Evolutionary conservation across 1,140 invertebrate species (phyloP).

Genomic region (Muscidifurax raptorellus): DNA sequence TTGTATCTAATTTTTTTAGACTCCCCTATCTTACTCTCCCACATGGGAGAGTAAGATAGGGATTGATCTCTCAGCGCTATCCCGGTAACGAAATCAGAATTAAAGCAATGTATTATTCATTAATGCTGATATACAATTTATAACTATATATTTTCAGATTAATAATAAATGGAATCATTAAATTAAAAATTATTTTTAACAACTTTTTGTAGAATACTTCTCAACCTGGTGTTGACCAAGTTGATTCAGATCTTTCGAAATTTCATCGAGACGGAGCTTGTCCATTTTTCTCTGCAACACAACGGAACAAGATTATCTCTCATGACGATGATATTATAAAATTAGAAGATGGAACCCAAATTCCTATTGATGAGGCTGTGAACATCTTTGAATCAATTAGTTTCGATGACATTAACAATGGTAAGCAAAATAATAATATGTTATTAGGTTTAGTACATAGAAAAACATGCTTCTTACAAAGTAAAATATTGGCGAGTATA

Average conservation of each 20-base stretch:
- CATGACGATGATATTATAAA: constrained; percentile 70
- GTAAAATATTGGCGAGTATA: background rate
- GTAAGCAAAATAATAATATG: constrained; percentile 63
- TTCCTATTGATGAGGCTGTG: constrained; percentile 76
- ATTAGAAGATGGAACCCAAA: constrained; percentile 72
- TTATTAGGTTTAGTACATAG: background rate
- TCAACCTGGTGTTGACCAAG: constrained; percentile 59
- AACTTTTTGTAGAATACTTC: constrained; percentile 57
- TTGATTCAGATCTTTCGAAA: constrained; percentile 66
- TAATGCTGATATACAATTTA: too few species aligned
- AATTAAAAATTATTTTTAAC: background rate
- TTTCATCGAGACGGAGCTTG: constrained; percentile 67
- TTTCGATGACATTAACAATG: constrained; percentile 74
- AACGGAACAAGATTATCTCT: constrained; percentile 67
- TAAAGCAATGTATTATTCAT: too few species aligned
- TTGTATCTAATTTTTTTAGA: too few species aligned
- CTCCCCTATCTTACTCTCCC: too few species aligned
- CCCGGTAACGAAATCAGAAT: too few species aligned
- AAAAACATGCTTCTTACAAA: too few species aligned
- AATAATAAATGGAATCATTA: too few species aligned
- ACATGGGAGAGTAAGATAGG: too few species aligned
- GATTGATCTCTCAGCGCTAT: too few species aligned
- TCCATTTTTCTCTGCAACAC: constrained; percentile 69
- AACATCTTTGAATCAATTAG: constrained; percentile 77
- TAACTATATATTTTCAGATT: too few species aligned